Conservation (phyloP, 2,888 invertebrate species). For the Rhyacophila evoluta region DNA sequence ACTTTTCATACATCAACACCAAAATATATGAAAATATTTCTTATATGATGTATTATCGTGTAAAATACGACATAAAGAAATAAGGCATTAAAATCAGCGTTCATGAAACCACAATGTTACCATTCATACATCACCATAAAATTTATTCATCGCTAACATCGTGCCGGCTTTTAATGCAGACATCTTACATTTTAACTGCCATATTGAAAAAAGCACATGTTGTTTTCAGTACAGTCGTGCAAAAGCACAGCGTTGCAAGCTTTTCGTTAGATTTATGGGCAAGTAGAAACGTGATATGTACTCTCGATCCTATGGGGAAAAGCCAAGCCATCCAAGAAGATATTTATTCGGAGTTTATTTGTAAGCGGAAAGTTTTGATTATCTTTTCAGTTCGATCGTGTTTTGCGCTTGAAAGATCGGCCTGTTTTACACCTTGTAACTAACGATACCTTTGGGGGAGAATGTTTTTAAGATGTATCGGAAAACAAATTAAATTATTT, state of each 20-base stretch:
- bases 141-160: neutral
- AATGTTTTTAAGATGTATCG: neutral
- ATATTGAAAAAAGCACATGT: neutral
- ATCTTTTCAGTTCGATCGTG: neutral
- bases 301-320: neutral
- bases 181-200: neutral
- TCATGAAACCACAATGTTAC: neutral
- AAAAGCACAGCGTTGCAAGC: neutral
- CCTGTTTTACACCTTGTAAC: neutral
- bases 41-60: too few relatives aligned
- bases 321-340: neutral
- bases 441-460: neutral
- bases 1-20: too few relatives aligned
- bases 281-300: conserved; percentile 1
- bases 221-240: neutral
- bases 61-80: too few relatives aligned
- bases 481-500: neutral
- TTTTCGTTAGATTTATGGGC: conserved; percentile 2
- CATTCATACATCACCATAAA: neutral
- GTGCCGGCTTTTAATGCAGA: neutral
- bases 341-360: conserved; percentile 20
- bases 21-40: neutral
- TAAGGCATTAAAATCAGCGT: neutral
- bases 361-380: conserved; percentile 19
- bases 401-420: neutral